Evolutionary conservation across 2,113 vertebrate genomes (phyloP).

Genomic region (Mormoops blainvillei): DNA sequence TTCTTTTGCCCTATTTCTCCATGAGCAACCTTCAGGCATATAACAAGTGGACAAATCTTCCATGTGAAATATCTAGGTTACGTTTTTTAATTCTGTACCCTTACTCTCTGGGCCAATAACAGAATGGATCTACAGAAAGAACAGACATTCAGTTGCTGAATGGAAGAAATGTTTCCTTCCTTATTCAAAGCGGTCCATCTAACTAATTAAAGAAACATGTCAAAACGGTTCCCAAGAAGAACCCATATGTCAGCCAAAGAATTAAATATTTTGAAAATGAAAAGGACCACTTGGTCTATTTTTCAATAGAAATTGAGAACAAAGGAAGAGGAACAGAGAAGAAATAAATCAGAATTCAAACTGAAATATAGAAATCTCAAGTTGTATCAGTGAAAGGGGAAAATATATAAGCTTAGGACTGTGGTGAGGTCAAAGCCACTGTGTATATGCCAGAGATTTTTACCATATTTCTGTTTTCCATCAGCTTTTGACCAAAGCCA

Average conservation of each 20-base stretch:
- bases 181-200: conserved; percentile 36
- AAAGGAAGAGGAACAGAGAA: conserved; percentile 29
- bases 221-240: conserved; percentile 47
- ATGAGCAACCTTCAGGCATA: not conserved
- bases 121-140: conserved; percentile 33
- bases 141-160: conserved; percentile 4
- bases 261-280: conserved; percentile 64
- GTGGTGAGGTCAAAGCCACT: not conserved
- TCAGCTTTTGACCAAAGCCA: not conserved
- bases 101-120: not conserved
- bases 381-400: not conserved
- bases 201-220: conserved; percentile 56
- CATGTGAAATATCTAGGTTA: not conserved
- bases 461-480: not conserved
- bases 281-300: conserved; percentile 34
- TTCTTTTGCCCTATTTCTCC: not conserved
- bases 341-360: conserved; percentile 47
- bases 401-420: not conserved
- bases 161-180: conserved; percentile 30
- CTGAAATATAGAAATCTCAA: conserved; percentile 17
- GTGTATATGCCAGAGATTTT: not conserved
- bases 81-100: conserved; percentile 38
- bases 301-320: conserved; percentile 40
- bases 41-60: conserved; percentile 14
- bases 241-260: conserved; percentile 34